phyloP scores from a whole-genome alignment of 1,140 invertebrate species.

The Chironomus striatipennis region DNA sequence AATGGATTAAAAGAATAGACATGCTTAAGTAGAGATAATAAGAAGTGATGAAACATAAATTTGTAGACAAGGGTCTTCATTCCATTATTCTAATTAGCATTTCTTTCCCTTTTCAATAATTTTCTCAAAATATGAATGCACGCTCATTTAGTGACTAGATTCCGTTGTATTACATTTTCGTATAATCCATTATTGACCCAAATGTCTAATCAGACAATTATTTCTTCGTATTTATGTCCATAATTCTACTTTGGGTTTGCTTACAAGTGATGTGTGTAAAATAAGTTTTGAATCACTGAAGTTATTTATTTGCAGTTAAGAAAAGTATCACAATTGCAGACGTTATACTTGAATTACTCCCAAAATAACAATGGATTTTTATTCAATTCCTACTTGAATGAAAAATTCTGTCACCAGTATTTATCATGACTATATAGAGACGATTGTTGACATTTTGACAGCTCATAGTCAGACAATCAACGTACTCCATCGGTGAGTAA shows the following conservation, averaged over 20 bases:
- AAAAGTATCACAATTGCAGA: too few relatives aligned
- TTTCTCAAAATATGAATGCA: too few relatives aligned
- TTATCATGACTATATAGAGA: background rate
- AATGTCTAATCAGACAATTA: background rate
- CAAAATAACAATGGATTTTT: background rate
- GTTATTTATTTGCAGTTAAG: too few relatives aligned
- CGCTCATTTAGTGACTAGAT: background rate
- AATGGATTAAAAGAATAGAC: background rate
- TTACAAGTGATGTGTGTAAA: too few relatives aligned
- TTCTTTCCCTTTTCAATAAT: background rate
- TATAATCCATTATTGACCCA: conserved; percentile 10
- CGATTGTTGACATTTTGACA: background rate
- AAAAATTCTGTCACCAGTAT: background rate
- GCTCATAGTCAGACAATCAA: background rate
- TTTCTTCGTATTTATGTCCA: too few relatives aligned
- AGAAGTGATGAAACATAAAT: background rate
- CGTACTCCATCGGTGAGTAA: background rate
- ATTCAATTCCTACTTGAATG: background rate
- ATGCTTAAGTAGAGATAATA: background rate
- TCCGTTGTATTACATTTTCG: background rate
- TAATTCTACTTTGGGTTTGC: too few relatives aligned
- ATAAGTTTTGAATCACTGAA: too few relatives aligned
- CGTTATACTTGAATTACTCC: background rate
- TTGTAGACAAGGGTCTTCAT: background rate
- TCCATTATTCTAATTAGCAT: background rate